Evolutionary conservation across 2,888 invertebrate genomes (phyloP), one percentile per base, ranked within the genome.

Genomic region (Clusia tigrina): DNA sequence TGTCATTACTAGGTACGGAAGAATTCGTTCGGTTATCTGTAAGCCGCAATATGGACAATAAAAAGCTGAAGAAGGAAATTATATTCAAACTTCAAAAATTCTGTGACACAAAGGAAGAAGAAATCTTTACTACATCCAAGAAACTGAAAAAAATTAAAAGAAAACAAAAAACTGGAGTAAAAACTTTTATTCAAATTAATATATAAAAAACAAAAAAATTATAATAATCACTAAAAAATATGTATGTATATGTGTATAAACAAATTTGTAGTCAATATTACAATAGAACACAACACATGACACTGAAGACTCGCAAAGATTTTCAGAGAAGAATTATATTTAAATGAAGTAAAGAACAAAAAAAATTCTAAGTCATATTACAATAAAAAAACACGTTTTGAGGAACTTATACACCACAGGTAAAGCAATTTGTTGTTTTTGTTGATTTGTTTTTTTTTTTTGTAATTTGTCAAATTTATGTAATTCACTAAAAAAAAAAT

Each of bases 381-480:
- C 58, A 58, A n/a, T n/a, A 51, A 68, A 60, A 60, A 68, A 65
- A 66, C 69, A 59, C 69, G 68, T 71, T 71, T 77, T 71, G 74
- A 81, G 81, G 81, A 81, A 81, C 81, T 81, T 79, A 74, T 77
- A 78, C 76, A 79, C 79, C 80, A 78, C 74, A 78, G 78, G 76
- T 76, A 78, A 78, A 79, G 74, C 76, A 78, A 74, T 74, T 74
- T 71, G 64, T 71, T 71, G 68, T 71, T 70, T 60, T 60, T 63
- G 46, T 62, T 67, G 32, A 63, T 66, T 42, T 64, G 12, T 37
- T 48, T 54, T 6, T 58, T 25, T 37, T 46, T n/a, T 55, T 59
- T 52, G 25, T 58, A 42, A 25, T 52, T 55, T 55, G n/a, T n/a
- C n/a, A n/a, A n/a, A n/a, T n/a, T n/a, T n/a, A n/a, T n/a, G n/a